Percentiles rank a stretch among this genome's conserved stretches.
Evolutionary conservation across 2,888 invertebrate genomes (phyloP).

Genomic region (Eurois occulta): DNA sequence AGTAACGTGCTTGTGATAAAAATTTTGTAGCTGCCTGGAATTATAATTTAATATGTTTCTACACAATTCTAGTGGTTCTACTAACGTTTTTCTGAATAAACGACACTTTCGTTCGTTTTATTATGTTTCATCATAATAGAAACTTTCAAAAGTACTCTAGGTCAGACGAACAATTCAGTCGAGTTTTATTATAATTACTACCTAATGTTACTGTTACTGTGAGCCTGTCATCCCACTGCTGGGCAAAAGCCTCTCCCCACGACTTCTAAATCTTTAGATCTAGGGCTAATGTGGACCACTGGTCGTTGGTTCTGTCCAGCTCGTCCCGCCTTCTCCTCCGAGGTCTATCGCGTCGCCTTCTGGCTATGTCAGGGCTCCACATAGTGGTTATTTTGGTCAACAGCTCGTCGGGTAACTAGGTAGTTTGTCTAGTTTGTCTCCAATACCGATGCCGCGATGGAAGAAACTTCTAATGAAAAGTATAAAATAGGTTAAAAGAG

Average conservation of each 20-base stretch:
- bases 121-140: constrained; percentile 29
- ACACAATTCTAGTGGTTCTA: constrained; percentile 18
- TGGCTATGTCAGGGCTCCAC: too few species aligned
- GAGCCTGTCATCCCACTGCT: too few species aligned
- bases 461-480: background rate
- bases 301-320: too few species aligned
- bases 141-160: constrained; percentile 41
- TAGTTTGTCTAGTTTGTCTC: background rate
- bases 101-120: constrained; percentile 28
- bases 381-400: too few species aligned
- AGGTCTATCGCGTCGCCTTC: too few species aligned
- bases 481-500: background rate
- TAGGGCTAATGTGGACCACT: too few species aligned
- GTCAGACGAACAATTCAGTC: constrained; percentile 14
- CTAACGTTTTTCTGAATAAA: constrained; percentile 39
- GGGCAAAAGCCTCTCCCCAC: too few species aligned
- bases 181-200: background rate
- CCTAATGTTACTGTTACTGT: background rate
- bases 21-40: background rate
- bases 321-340: too few species aligned
- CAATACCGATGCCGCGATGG: too few species aligned
- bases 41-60: constrained; percentile 12
- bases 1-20: constrained; percentile 12
- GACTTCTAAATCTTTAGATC: too few species aligned
- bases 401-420: background rate